Percentiles rank a stretch among this genome's conserved stretches.
phyloP scores from a whole-genome alignment of 2,797 vertebrate species.

The Triplophysa bombifrons region DNA sequence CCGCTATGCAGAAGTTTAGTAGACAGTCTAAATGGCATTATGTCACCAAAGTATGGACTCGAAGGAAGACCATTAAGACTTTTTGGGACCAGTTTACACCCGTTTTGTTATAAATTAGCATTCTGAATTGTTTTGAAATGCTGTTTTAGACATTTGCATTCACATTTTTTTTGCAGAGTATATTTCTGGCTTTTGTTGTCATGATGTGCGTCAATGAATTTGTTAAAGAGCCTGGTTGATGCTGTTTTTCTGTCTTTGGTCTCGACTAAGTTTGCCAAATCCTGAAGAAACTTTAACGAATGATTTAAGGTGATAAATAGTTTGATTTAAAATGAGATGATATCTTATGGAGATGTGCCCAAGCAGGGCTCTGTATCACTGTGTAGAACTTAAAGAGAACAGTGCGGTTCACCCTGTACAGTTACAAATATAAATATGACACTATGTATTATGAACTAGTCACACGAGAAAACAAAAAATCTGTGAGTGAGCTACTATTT shows the following conservation, averaged over 20 bases:
- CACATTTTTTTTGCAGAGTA: not conserved
- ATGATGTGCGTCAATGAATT: not conserved
- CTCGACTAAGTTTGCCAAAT: constrained; percentile 31
- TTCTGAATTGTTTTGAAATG: too few species aligned
- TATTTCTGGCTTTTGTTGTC: constrained; percentile 21
- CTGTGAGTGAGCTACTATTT: constrained; percentile 99
- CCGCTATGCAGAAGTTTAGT: too few species aligned
- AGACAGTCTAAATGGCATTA: too few species aligned
- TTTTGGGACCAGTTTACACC: too few species aligned
- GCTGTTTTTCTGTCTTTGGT: constrained; percentile 1
- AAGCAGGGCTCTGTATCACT: constrained; percentile 89
- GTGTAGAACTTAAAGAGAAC: constrained; percentile 96
- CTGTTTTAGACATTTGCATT: not conserved
- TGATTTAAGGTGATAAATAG: constrained; percentile 2
- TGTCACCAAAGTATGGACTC: too few species aligned
- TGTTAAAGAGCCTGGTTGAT: not conserved
- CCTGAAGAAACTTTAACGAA: constrained; percentile 60
- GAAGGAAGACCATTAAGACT: too few species aligned
- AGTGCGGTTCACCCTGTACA: constrained; percentile 91
- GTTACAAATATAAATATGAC: constrained; percentile 92
- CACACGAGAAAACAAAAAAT: constrained; percentile 87
- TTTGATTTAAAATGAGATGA: constrained; percentile 17
- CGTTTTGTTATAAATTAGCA: too few species aligned
- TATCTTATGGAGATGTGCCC: constrained; percentile 75
- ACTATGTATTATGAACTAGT: constrained; percentile 95